These are phyloP conservation scores for Mus minutoides DNA, from an alignment of 2,797 vertebrate species.

Conservation along the genomic window DNA sequence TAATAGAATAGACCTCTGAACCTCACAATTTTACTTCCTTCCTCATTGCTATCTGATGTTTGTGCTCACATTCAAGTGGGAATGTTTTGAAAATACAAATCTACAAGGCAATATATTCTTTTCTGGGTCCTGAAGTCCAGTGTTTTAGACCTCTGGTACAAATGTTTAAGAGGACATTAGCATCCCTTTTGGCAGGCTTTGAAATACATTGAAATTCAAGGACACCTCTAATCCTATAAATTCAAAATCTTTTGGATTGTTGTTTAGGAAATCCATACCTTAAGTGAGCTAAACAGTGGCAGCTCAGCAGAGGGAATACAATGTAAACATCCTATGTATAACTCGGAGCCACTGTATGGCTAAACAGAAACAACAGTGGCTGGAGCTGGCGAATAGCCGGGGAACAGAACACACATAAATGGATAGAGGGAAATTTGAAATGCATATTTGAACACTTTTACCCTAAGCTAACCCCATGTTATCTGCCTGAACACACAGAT, in stretches of 20 bases:
- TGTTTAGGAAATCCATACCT: background rate
- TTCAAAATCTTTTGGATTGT: background rate
- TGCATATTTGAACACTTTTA: background rate
- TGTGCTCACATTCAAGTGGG: background rate
- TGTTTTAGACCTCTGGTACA: background rate
- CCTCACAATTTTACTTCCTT: background rate
- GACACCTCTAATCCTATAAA: background rate
- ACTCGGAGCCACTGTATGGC: background rate
- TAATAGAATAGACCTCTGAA: background rate
- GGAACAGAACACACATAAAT: background rate
- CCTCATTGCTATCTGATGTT: background rate
- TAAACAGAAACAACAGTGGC: background rate
- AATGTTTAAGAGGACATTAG: background rate
- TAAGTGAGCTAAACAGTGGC: background rate
- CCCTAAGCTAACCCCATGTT: background rate
- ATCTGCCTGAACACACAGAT: background rate
- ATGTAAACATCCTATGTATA: background rate
- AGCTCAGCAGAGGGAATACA: background rate
- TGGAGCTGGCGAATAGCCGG: background rate
- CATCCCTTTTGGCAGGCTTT: background rate
- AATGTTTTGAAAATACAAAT: background rate
- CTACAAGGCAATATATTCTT: background rate
- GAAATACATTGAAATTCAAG: background rate
- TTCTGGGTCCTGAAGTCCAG: background rate
- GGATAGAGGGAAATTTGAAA: background rate